phyloP scores from a whole-genome alignment of 2,113 vertebrate species.

The Amazona vittata region DNA sequence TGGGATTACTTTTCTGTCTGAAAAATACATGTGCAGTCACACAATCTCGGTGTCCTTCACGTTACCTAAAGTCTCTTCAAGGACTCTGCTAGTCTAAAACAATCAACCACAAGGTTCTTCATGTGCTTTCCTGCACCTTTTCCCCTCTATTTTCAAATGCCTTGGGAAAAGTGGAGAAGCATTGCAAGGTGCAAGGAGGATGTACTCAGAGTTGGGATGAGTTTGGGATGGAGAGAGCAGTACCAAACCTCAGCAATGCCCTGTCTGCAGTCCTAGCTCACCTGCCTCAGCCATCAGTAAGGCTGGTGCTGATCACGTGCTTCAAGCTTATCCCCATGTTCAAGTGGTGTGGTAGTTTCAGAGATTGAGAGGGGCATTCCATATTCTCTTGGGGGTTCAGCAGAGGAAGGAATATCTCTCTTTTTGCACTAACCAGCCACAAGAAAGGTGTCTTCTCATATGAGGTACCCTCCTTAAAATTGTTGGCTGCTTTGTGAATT shows the following conservation, averaged over 20 bases:
- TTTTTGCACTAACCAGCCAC: not conserved
- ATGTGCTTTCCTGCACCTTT: not conserved
- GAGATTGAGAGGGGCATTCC: not conserved
- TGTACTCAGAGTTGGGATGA: not conserved
- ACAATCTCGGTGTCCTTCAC: not conserved
- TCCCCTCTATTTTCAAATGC: not conserved
- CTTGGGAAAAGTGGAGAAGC: not conserved
- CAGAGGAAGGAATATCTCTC: not conserved
- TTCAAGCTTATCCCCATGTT: not conserved
- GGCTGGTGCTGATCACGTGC: accelerated
- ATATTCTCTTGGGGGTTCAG: not conserved
- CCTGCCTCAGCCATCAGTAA: not conserved
- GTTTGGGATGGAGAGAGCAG: not conserved
- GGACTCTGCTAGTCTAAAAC: not conserved
- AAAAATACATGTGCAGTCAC: not conserved
- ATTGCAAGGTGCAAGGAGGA: not conserved
- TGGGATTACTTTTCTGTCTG: not conserved
- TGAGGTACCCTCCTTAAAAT: not conserved
- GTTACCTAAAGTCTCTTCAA: not conserved
- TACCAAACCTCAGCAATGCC: not conserved
- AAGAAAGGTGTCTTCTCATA: not conserved
- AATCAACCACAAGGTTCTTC: not conserved
- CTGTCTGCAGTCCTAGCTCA: not conserved
- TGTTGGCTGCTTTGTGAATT: not conserved
- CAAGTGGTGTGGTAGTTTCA: not conserved